These are phyloP conservation scores for Drosophila longiperda DNA, from an alignment of 2,888 invertebrate genomes.

Conservation along the genomic window DNA sequence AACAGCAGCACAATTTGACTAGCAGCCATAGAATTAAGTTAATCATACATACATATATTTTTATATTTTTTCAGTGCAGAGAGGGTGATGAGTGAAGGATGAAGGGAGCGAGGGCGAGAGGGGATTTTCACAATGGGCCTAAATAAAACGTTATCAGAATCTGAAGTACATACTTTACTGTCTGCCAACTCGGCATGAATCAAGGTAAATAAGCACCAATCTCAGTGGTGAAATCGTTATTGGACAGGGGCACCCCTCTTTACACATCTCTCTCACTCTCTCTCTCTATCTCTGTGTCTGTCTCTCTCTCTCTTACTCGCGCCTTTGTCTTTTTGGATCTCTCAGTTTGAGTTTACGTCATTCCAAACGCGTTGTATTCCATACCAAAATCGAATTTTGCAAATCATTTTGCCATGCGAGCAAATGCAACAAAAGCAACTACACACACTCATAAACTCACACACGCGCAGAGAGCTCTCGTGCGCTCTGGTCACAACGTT, in stretches of 20 bases:
- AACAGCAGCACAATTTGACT: background rate
- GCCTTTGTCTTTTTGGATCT: background rate
- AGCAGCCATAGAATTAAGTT: constrained; percentile 25
- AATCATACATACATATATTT: background rate
- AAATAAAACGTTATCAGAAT: constrained; percentile 38
- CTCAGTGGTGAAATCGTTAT: constrained; percentile 64
- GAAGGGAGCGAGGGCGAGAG: background rate
- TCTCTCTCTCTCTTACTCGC: background rate
- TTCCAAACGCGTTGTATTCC: constrained; percentile 34
- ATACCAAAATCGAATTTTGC: constrained; percentile 51
- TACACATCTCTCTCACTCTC: background rate
- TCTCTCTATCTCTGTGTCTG: constrained; percentile 3
- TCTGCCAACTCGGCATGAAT: constrained; percentile 65
- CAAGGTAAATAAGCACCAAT: constrained; percentile 54
- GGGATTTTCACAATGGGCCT: constrained; percentile 21
- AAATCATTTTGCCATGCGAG: constrained; percentile 52
- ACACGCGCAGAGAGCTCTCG: constrained; percentile 35
- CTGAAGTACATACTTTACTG: constrained; percentile 51
- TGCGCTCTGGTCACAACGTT: background rate
- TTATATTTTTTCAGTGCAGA: background rate
- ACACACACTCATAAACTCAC: background rate
- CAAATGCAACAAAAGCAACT: constrained; percentile 41
- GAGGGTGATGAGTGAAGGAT: background rate
- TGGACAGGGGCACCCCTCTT: constrained; percentile 10
- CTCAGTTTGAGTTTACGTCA: constrained; percentile 54